These are phyloP conservation scores for Resseliella maxima DNA, from an alignment of 2,888 invertebrate species.

Conservation along the genomic window DNA sequence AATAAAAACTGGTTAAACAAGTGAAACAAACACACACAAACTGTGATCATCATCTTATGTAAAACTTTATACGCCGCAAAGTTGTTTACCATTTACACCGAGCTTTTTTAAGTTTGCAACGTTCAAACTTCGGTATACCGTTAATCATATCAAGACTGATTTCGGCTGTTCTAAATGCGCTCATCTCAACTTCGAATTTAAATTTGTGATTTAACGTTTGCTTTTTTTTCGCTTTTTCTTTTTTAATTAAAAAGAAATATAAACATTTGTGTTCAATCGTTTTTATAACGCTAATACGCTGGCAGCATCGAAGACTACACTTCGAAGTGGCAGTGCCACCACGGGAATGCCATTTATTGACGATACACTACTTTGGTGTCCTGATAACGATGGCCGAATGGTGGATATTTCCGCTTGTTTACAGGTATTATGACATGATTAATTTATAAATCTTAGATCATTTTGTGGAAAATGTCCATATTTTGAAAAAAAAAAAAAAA, in stretches of 20 bases:
- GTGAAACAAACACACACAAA: not conserved
- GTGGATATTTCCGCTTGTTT: conserved; percentile 90
- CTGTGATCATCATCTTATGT: not conserved
- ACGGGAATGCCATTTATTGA: conserved; percentile 96
- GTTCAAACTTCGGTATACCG: not conserved
- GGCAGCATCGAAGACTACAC: conserved; percentile 63
- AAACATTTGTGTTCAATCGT: not conserved
- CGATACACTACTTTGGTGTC: conserved; percentile 94
- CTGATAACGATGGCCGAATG: conserved; percentile 94
- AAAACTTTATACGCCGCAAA: not conserved
- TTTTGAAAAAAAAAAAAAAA: too few relatives aligned
- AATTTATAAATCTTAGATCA: not conserved
- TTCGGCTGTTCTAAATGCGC: not conserved
- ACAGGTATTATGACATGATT: conserved; percentile 71
- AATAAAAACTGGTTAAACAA: not conserved
- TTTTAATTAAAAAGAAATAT: too few relatives aligned
- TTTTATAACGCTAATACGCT: conserved; percentile 62
- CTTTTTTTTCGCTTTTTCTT: not conserved
- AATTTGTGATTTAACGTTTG: not conserved
- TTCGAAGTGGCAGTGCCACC: conserved; percentile 68
- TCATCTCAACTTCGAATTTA: not conserved
- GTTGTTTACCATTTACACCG: not conserved
- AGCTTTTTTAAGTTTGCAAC: not conserved
- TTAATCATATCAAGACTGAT: not conserved
- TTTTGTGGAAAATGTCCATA: not conserved